A percentile compares a stretch with the other conserved stretches of the same genome.
Evolutionary conservation across 2,797 vertebrate genomes (phyloP).

Genomic region (Platalea minor): DNA sequence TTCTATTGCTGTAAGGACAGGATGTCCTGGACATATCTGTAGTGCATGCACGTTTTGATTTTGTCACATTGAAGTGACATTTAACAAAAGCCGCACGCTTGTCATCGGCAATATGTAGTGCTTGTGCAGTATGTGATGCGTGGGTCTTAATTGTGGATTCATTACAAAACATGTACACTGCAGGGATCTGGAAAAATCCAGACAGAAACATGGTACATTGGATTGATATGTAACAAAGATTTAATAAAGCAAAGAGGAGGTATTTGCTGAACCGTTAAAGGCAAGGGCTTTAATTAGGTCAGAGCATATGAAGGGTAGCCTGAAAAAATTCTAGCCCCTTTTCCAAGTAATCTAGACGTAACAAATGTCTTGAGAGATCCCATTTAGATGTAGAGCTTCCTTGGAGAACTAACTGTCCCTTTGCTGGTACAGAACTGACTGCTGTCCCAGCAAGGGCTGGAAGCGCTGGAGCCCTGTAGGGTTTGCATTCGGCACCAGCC

Average conservation of each 20-base stretch:
- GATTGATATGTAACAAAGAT: background rate
- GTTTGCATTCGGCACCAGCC: background rate
- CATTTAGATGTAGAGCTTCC: background rate
- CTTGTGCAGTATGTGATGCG: background rate
- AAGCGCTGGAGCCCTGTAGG: background rate
- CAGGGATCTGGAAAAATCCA: background rate
- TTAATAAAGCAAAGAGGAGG: background rate
- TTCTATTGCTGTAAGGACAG: background rate
- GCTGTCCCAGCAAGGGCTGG: background rate
- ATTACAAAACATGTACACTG: background rate
- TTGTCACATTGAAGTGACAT: slow-evolving; percentile 8
- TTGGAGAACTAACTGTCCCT: background rate
- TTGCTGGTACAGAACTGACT: background rate
- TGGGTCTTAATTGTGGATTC: background rate
- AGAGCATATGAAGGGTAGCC: background rate
- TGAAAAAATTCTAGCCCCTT: background rate
- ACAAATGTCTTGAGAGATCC: background rate
- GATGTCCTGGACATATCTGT: background rate
- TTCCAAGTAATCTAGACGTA: background rate
- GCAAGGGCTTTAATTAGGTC: background rate
- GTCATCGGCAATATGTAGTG: background rate
- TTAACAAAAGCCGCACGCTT: background rate
- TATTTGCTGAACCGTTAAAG: background rate
- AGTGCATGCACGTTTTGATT: background rate
- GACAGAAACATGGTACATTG: rapidly evolving